These are phyloP conservation scores for Chloroceryle aenea DNA, from an alignment of 2,113 vertebrate genomes.

Conservation along the genomic window DNA sequence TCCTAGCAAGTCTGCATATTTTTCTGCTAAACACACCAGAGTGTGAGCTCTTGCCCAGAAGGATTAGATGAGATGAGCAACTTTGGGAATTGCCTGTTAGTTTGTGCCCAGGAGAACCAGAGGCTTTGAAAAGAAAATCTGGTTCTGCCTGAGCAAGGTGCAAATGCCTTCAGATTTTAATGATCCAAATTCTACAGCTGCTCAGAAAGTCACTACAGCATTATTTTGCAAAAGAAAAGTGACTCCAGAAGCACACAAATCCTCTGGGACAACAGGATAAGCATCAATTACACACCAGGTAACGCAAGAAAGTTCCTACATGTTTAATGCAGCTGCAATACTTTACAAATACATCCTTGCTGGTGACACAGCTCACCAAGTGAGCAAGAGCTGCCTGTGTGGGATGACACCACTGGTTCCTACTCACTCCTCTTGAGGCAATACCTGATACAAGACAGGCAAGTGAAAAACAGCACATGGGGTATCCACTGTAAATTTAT, in stretches of 20 bases:
- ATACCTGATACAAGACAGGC: not conserved
- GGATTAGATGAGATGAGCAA: not conserved
- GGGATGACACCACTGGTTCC: not conserved
- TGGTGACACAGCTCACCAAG: not conserved
- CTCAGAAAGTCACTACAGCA: not conserved
- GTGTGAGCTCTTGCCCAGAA: not conserved
- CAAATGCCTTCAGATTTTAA: not conserved
- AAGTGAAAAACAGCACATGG: not conserved
- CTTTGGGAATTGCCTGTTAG: not conserved
- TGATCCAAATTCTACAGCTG: not conserved
- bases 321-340: not conserved
- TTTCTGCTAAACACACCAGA: not conserved
- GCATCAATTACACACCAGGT: not conserved
- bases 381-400: not conserved
- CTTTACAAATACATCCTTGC: not conserved
- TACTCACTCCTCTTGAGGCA: not conserved
- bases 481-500: accelerated
- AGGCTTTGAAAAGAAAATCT: not conserved
- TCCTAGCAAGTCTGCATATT: not conserved
- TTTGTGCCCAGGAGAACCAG: not conserved
- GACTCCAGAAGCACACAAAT: accelerated
- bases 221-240: not conserved
- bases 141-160: not conserved
- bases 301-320: not conserved
- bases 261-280: not conserved